Percentiles rank a stretch among this genome's conserved stretches.
Conservation (phyloP, 1,140 invertebrate genomes). For the Acromyrmex heyeri region DNA sequence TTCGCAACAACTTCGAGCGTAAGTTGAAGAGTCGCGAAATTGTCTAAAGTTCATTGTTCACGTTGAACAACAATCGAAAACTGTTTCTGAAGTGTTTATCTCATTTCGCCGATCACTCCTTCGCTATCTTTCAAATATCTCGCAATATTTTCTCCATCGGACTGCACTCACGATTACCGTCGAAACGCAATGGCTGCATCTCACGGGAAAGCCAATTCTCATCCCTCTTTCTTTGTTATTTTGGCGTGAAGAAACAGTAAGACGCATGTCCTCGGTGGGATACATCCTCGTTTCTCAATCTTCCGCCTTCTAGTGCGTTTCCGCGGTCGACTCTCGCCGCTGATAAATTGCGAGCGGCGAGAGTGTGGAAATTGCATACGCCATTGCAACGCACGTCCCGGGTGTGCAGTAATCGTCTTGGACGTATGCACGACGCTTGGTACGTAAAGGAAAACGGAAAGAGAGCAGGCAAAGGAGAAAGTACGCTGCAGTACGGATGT, state of each 20-base stretch:
- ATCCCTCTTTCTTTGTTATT: not conserved
- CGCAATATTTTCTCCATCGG: constrained; percentile 21
- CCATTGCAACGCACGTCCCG: constrained; percentile 31
- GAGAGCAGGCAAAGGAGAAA: constrained; percentile 37
- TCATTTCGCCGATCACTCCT: not conserved
- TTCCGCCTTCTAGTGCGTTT: constrained; percentile 29
- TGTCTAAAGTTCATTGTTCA: not conserved
- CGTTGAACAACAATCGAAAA: not conserved
- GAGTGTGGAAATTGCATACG: constrained; percentile 68
- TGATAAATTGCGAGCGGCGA: constrained; percentile 56
- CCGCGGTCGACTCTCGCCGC: constrained; percentile 27
- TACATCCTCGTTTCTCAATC: constrained; percentile 52
- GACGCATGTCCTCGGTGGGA: constrained; percentile 30
- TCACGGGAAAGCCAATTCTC: constrained; percentile 27
- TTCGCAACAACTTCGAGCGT: not conserved
- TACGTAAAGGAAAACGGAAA: constrained; percentile 53
- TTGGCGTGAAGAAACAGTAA: constrained; percentile 4
- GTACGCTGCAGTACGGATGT: constrained; percentile 52
- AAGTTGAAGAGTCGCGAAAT: not conserved
- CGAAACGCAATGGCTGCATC: not conserved
- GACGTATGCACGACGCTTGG: not conserved
- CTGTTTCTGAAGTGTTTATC: not conserved
- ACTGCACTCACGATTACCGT: not conserved
- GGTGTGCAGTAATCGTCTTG: constrained; percentile 67
- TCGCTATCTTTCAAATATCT: not conserved